Conservation (phyloP, 1,140 invertebrate genomes). For the Coptotermes formosanus region DNA sequence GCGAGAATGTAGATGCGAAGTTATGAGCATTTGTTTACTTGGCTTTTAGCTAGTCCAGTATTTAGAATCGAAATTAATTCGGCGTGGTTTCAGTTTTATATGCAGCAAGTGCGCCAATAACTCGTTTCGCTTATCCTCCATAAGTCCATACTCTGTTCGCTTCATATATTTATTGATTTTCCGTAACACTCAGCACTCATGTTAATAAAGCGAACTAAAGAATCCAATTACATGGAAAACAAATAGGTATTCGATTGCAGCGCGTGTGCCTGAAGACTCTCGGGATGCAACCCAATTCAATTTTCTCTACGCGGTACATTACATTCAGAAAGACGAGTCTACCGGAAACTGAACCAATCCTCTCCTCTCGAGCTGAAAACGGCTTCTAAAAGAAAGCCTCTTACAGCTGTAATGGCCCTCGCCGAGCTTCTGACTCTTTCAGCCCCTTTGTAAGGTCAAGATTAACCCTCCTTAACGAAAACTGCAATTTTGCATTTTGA, state of each 20-base stretch:
- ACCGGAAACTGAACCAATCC: neutral
- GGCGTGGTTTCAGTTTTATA: no score
- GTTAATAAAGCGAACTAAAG: neutral
- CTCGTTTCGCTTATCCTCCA: no score
- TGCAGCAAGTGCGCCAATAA: no score
- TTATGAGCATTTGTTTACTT: no score
- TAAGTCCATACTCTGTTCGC: no score
- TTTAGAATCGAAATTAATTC: no score
- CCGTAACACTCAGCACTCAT: neutral
- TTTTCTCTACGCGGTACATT: neutral
- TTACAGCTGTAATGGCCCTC: neutral
- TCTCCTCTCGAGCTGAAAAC: neutral
- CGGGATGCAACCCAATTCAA: neutral
- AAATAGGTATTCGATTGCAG: neutral
- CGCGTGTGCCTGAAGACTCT: neutral
- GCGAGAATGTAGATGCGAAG: no score
- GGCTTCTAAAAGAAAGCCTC: constrained; percentile 4
- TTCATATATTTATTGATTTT: neutral
- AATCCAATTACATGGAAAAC: neutral
- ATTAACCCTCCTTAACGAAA: neutral
- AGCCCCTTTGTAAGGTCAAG: neutral
- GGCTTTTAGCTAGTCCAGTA: no score
- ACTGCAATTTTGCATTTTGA: neutral
- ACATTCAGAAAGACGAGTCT: neutral
- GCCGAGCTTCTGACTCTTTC: neutral